Base-by-base conservation (phyloP, 2,113 vertebrate species). In the Hyla sarda region DNA sequence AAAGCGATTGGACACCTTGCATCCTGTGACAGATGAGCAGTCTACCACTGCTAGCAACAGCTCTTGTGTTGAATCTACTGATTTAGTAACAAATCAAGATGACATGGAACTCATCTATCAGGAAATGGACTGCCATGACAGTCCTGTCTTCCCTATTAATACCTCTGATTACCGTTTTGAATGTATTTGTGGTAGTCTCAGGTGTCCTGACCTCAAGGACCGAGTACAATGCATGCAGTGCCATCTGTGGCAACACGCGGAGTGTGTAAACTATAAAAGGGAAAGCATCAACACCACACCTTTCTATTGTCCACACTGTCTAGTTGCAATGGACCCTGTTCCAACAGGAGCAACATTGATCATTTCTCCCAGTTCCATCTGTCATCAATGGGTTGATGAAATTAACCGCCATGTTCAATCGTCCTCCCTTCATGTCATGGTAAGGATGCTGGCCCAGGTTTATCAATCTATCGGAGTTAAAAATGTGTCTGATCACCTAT, bases 351-450 rank as follows among this genome's bases (percentile, higher is more conserved):
- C 98, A 0, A 99, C 98, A 58, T 95, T 99, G 80, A 99, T 99
- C 67, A 98, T 99, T 92, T 99, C 98, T 0, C 98, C 98, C 0
- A 99, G 97, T 92, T 99, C 98, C 87, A 99, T 99, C 91, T 99
- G 98, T 91, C 97, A 98, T 89, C 98, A 99, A 89, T 99, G 98
- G 98, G 97, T 99, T 65, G 98, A 99, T 88, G 98, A 99, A 92
- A 98, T 99, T 91, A 98, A 97, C 85, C 95, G 96, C 1, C 98
- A 99, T 81, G 95, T 99, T 83, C 94, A 93, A 65, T 98, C 96
- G 0, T 96, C 97, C 3, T 98, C 97, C 7, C 95, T 99, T 86
- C 92, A 91, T 48, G 97, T 99, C 81, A 93, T 99, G 98, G 98
- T 99, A 90, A 93, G 93, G 76, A 76, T 52, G 30, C 13, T 50